Base-by-base conservation (phyloP, 2,888 invertebrate species). In the Carterocephalus palaemon region DNA sequence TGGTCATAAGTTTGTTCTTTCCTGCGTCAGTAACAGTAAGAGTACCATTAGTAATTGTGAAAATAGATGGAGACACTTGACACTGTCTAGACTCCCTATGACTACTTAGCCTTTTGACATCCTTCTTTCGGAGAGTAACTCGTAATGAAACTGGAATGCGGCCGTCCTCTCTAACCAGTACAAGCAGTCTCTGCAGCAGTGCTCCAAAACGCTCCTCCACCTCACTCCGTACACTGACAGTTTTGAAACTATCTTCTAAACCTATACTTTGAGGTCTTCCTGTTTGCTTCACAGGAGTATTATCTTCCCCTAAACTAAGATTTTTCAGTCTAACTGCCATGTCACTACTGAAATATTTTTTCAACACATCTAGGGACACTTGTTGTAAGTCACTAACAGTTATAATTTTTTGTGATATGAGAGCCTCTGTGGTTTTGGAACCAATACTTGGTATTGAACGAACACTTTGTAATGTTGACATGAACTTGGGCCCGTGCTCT, bases 251-350 rank as follows among this genome's bases (percentile, higher is more conserved):
- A 69, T 95, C 94, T 67, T 95, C 95, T 48, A 95, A 75, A 10
- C 94, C 93, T 61, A 95, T 93, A 50, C 92, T 92, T 69, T 92
- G 93, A 7, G 94, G 94, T 64, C 90, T 92, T 2, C 93, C 94
- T 23, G 91, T 91, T 47, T 91, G 88, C 61, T 93, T 92, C 1
- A 96, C 93, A 37, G 88, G 84, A 51, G 90, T 88, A 52, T 88
- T 87, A 70, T 96, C 95, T 47, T 92, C 89, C n/a, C 95, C 95
- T 73, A 90, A 88, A 51, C 93, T 90, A 59, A 93, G 85, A 49
- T 91, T 89, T 63, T 91, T 90, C 59, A 95, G 78, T 71, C 90
- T 89, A 24, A 89, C 89, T 22, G 93, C 92, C 62, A 92, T 89
- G 56, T 92, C 92, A 54, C 86, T 80, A 28, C 92, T 93, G 48